Evolutionary conservation across 2,113 vertebrate species (phyloP), one percentile per base, ranked within the genome.

Genomic region (Arvicanthis niloticus): DNA sequence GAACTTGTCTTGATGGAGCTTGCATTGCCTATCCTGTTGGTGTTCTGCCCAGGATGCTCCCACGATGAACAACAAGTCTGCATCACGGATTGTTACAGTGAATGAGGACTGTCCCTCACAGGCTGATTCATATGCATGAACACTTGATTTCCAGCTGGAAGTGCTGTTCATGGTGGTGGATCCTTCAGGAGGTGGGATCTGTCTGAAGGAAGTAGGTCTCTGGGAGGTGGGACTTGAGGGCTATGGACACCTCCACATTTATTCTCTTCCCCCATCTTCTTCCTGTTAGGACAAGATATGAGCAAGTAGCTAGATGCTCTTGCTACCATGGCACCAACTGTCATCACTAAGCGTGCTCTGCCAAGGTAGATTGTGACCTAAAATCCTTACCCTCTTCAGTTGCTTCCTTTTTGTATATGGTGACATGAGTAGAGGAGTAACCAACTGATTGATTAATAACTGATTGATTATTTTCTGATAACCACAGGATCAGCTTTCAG

Each of bases 401-500:
- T 8, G 65, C 65, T 53, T 88, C 68, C 53, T 51, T 13, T 22
- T n/a, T 34, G 16, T 51, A 51, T 51, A 4, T 51, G 42, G 42
- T 34, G 19, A 67, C 60, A 21, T n/a, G 2, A 51, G 13, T 29
- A 37, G 48, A n/a, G 15, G n/a, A 88, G 67, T 17, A 68, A 37
- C 67, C 68, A 37, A 56, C 9, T 22, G 17, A 93, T 22, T 7
- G 24, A 10, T 89, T 62, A n/a, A 12, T 34, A 67, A 34, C 11
- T 67, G 65, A 62, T 24, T 62, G 60, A 67, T 67, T 67, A 67
- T 91, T 95, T 94, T 73, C 65, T 86, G 89, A 67, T 92, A 31
- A 16, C 13, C 73, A 40, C 4, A 48, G 53, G 62, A 86, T 42
- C 31, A 60, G 16, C 11, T 53, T 45, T 42, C 31, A 60, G 16